Evolutionary conservation across 2,113 vertebrate genomes (phyloP).

Genomic region (Etia nguti): DNA sequence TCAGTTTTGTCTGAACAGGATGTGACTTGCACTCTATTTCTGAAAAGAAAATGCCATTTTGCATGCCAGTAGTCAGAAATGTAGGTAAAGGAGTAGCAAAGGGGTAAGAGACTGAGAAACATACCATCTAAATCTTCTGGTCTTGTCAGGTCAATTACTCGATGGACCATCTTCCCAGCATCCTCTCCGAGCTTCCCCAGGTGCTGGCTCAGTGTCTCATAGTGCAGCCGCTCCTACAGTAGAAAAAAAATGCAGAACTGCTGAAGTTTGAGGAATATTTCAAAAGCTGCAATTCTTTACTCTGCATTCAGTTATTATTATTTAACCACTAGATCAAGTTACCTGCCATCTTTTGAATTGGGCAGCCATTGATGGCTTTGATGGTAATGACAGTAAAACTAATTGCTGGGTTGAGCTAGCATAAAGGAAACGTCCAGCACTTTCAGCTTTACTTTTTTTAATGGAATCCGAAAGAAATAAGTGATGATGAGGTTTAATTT

Average conservation of each 20-base stretch:
- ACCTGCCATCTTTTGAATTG: not conserved
- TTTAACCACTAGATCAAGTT: not conserved
- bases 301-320: not conserved
- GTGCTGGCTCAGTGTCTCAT: conserved; percentile 87
- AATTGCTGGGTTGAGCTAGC: not conserved
- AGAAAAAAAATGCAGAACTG: not conserved
- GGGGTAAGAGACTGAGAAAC: not conserved
- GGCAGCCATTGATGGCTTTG: not conserved
- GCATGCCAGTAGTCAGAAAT: not conserved
- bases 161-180: conserved; percentile 85
- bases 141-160: conserved; percentile 93
- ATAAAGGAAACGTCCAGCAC: not conserved
- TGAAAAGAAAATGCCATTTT: not conserved
- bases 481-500: not conserved
- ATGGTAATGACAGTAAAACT: conserved; percentile 5
- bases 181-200: conserved; percentile 88
- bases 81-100: not conserved
- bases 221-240: conserved; percentile 85
- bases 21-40: not conserved
- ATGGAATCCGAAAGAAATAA: not conserved
- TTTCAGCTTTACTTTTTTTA: not conserved
- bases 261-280: not conserved
- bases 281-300: not conserved
- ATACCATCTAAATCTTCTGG: conserved; percentile 92
- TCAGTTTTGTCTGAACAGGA: conserved; percentile 27